phyloP scores from a whole-genome alignment of 2,888 invertebrate species.

The Glaucopsyche alexis region DNA sequence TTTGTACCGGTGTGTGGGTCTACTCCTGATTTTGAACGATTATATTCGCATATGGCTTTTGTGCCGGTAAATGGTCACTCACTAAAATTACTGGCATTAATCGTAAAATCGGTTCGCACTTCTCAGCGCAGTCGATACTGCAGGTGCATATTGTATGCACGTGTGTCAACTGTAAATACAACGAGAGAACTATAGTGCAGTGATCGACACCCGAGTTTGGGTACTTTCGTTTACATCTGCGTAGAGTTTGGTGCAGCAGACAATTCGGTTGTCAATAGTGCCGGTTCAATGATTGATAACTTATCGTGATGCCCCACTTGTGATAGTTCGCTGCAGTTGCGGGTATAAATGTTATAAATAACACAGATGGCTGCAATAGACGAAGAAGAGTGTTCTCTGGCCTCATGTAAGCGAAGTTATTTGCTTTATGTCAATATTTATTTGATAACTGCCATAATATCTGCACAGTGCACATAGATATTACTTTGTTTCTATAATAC shows the following conservation, averaged over 20 bases:
- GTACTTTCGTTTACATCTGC: conserved; percentile 22
- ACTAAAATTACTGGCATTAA: conserved; percentile 23
- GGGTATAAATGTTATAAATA: background rate
- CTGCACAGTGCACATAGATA: background rate
- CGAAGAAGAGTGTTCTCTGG: background rate
- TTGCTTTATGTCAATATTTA: background rate
- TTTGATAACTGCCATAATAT: background rate
- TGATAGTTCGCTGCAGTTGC: background rate
- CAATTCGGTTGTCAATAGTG: conserved; percentile 9
- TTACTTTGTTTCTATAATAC: background rate
- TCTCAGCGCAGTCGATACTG: conserved; percentile 50
- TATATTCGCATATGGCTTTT: conserved; percentile 18
- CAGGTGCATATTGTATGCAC: conserved; percentile 53
- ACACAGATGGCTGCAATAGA: conserved; percentile 16
- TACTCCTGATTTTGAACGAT: background rate
- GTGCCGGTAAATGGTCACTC: conserved; percentile 15
- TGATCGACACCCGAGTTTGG: background rate
- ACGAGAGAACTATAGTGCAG: conserved; percentile 12
- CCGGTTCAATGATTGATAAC: conserved; percentile 26
- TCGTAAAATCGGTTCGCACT: conserved; percentile 40
- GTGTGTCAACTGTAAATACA: conserved; percentile 41
- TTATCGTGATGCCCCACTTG: conserved; percentile 18
- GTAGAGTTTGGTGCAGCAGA: background rate
- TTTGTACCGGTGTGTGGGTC: background rate
- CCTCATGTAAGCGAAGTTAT: conserved; percentile 19